phyloP scores from a whole-genome alignment of 30 jellyfish, hydroid and myxozoan genomes.

The Chrysaora quinquecirrha region DNA sequence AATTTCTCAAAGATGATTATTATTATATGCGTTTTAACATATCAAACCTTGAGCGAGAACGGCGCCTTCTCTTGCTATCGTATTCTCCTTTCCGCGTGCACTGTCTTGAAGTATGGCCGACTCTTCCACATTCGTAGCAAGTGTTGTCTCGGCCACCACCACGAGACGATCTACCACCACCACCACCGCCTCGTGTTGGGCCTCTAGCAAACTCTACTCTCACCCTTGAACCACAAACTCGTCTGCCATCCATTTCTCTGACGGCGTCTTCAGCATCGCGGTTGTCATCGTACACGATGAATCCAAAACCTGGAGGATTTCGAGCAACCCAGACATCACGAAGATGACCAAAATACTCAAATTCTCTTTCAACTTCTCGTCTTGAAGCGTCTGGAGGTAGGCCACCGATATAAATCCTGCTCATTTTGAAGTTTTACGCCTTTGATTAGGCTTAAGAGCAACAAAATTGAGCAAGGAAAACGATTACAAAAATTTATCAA shows the following conservation, averaged over 20 bases:
- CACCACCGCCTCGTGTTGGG: conserved; percentile 87
- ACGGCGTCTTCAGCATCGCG: conserved; percentile 99
- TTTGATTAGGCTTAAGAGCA: neutral
- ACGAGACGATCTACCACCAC: conserved; percentile 62
- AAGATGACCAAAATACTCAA: conserved; percentile 90
- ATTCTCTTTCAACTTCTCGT: conserved; percentile 94
- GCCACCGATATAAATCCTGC: conserved; percentile 96
- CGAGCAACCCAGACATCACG: conserved; percentile 99
- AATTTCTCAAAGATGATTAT: too few species aligned
- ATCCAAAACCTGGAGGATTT: conserved; percentile 99
- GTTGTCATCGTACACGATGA: conserved; percentile 88
- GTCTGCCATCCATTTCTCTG: conserved; percentile 94
- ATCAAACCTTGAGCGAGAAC: conserved; percentile 70
- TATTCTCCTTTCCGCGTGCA: conserved; percentile 84
- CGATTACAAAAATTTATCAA: neutral
- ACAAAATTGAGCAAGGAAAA: neutral
- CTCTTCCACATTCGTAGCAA: conserved; percentile 94
- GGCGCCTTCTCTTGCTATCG: conserved; percentile 62
- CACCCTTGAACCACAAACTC: conserved; percentile 92
- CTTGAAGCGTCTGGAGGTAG: conserved; percentile 98
- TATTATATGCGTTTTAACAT: too few species aligned
- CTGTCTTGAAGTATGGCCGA: conserved; percentile 83
- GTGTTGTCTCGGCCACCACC: conserved; percentile 64
- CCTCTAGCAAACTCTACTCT: conserved; percentile 97
- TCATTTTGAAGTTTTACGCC: conserved; percentile 46